Percentiles rank a stretch among this genome's conserved stretches.
These are phyloP conservation scores for Perca flavescens DNA, from an alignment of 2,113 vertebrate species.

Conservation along the genomic window DNA sequence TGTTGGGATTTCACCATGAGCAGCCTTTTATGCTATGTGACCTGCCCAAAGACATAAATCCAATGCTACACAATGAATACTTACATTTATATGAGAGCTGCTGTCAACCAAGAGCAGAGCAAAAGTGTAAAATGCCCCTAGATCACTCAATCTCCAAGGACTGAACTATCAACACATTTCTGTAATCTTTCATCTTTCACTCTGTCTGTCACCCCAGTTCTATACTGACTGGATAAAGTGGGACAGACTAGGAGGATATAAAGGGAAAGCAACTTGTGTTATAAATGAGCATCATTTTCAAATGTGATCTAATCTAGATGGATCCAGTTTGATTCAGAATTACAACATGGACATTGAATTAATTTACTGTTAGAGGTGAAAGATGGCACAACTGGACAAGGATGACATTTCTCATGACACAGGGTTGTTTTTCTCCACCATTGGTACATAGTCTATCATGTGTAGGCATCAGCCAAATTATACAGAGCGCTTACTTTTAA, in stretches of 20 bases:
- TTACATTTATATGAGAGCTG: neutral
- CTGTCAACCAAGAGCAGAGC: constrained; percentile 1
- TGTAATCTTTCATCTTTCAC: constrained; percentile 31
- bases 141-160: constrained; percentile 6
- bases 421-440: neutral
- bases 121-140: neutral
- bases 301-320: neutral
- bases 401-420: constrained; percentile 1
- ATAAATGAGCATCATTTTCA: constrained; percentile 14
- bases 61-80: constrained; percentile 21
- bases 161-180: constrained; percentile 12
- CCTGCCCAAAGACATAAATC: constrained; percentile 38
- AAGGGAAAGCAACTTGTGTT: constrained; percentile 33
- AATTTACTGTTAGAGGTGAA: constrained; percentile 8
- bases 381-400: constrained; percentile 9
- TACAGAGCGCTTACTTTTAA: constrained; percentile 11
- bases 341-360: constrained; percentile 17
- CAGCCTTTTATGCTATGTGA: constrained; percentile 27
- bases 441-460: constrained; percentile 1
- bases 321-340: constrained; percentile 4
- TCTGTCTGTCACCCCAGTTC: neutral
- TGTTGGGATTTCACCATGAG: constrained; percentile 40
- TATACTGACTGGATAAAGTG: constrained; percentile 18
- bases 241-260: neutral
- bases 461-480: neutral